Evolutionary conservation across 2,888 invertebrate genomes (phyloP).

Genomic region (Tholera decimalis): DNA sequence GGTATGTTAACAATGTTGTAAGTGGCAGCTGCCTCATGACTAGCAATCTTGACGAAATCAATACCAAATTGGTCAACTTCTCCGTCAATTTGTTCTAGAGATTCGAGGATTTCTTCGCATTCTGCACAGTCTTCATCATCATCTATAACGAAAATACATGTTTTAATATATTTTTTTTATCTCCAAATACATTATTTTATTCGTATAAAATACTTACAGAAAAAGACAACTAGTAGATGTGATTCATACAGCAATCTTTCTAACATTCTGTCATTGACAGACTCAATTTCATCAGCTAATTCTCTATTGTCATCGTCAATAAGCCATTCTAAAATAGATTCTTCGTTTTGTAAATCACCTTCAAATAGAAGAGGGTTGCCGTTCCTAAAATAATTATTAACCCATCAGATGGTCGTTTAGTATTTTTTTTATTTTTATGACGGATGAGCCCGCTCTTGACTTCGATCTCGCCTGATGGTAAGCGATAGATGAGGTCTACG

Average conservation of each 20-base stretch:
- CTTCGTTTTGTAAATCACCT: slow-evolving; percentile 98
- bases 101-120: slow-evolving; percentile 97
- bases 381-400: slow-evolving; percentile 91
- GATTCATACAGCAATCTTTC: slow-evolving; percentile 96
- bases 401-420: neutral
- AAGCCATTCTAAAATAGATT: slow-evolving; percentile 97
- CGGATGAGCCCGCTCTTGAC: no score
- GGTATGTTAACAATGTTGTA: slow-evolving; percentile 96
- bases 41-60: slow-evolving; percentile 98
- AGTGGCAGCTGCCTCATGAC: slow-evolving; percentile 95
- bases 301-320: slow-evolving; percentile 98
- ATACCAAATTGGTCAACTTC: slow-evolving; percentile 98
- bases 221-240: slow-evolving; percentile 97
- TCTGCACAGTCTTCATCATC: slow-evolving; percentile 98
- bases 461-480: no score
- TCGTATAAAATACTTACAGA: slow-evolving; percentile 92
- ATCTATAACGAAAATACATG: slow-evolving; percentile 70
- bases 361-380: slow-evolving; percentile 97
- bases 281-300: slow-evolving; percentile 98
- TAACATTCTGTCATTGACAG: slow-evolving; percentile 97
- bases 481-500: no score
- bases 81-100: slow-evolving; percentile 98
- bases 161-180: neutral
- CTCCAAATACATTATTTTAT: neutral
- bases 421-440: no score